A percentile compares a stretch with the other conserved stretches of the same genome.
Evolutionary conservation across 92 coral and sea anemone species (phyloP).

Genomic region (Galaxea fascicularis): DNA sequence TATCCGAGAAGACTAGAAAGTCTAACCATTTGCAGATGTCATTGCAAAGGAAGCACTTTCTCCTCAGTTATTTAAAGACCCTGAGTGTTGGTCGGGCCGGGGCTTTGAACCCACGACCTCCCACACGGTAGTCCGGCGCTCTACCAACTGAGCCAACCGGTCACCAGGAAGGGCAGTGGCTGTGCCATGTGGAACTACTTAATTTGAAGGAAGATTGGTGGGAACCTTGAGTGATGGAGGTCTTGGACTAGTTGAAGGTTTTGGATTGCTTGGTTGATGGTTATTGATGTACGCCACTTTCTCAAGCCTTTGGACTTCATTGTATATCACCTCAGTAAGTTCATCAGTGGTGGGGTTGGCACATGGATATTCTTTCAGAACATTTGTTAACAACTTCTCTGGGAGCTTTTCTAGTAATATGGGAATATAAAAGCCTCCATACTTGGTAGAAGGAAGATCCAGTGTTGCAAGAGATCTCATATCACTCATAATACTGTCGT

Average conservation of each 20-base stretch:
- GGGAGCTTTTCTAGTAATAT: constrained; percentile 50
- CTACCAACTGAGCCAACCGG: no score
- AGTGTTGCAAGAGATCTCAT: constrained; percentile 52
- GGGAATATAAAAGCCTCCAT: constrained; percentile 61
- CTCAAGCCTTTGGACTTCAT: constrained; percentile 58
- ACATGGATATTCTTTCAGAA: constrained; percentile 48
- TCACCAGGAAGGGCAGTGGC: constrained; percentile 43
- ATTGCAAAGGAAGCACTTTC: no score
- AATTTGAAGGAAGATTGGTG: background rate
- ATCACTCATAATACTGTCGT: constrained; percentile 57
- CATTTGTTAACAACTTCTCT: constrained; percentile 48
- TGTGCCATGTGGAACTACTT: constrained; percentile 31
- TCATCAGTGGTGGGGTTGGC: constrained; percentile 50
- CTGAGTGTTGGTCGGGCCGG: no score
- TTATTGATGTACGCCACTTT: constrained; percentile 47
- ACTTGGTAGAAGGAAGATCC: constrained; percentile 55
- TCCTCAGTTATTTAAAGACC: no score
- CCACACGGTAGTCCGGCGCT: no score
- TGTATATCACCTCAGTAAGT: constrained; percentile 42
- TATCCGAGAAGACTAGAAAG: no score
- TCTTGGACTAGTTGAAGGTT: constrained; percentile 10
- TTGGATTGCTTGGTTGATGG: background rate
- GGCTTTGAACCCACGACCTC: no score
- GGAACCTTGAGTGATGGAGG: constrained; percentile 22
- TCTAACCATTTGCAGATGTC: no score